A percentile compares a stretch with the other conserved stretches of the same genome.
Conservation (phyloP, 2,113 vertebrate species). For the Gavialis gangeticus region DNA sequence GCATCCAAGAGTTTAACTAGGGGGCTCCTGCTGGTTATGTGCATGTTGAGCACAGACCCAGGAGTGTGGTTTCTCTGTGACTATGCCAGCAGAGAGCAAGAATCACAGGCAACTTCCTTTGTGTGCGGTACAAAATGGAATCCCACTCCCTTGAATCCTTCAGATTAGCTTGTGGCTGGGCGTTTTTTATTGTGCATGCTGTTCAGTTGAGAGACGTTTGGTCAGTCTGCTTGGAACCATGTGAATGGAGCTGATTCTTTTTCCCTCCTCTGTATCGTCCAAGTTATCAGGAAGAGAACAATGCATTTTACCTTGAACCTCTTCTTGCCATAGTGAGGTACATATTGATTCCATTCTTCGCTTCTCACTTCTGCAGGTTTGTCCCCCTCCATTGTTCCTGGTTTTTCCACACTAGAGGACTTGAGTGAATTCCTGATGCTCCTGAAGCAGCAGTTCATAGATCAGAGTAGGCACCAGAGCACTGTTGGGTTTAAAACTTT, state of each 20-base stretch:
- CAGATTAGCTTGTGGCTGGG: no score
- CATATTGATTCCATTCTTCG: neutral
- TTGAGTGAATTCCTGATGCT: neutral
- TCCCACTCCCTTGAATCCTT: neutral
- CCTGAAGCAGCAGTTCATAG: neutral
- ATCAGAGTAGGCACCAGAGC: neutral
- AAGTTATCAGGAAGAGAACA: neutral
- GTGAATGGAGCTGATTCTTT: neutral
- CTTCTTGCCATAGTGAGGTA: neutral
- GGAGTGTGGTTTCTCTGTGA: slow-evolving; percentile 64
- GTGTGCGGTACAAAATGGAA: slow-evolving; percentile 10
- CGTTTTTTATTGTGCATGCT: no score
- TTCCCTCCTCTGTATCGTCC: neutral
- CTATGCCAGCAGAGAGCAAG: slow-evolving; percentile 63
- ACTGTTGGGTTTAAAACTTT: neutral
- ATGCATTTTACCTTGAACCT: neutral
- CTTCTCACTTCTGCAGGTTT: slow-evolving; percentile 8
- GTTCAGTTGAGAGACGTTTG: no score
- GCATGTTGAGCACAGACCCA: slow-evolving; percentile 67
- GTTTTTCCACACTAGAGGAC: neutral
- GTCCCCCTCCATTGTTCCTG: neutral
- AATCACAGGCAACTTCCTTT: slow-evolving; percentile 57
- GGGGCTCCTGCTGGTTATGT: slow-evolving; percentile 63
- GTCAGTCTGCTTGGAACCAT: neutral
- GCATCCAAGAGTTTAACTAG: slow-evolving; percentile 63